Percentiles rank a stretch among this genome's conserved stretches.
Evolutionary conservation across 2,888 invertebrate genomes (phyloP).

Genomic region (Spisula solida): DNA sequence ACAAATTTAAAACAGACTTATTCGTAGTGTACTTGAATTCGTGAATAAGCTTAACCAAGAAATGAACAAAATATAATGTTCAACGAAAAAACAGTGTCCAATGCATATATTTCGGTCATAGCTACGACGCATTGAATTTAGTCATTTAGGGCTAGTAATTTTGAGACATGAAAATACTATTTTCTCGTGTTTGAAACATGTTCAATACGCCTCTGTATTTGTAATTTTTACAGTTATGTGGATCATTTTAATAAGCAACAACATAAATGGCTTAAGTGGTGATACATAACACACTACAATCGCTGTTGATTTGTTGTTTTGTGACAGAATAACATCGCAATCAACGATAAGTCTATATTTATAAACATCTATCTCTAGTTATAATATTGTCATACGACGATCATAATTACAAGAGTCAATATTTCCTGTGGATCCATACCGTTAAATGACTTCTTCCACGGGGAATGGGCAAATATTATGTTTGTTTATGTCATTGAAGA

Average conservation of each 20-base stretch:
- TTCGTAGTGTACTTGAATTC: too few relatives aligned
- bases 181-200: too few relatives aligned
- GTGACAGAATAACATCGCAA: background rate
- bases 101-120: too few relatives aligned
- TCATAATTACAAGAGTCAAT: conserved; percentile 24
- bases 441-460: background rate
- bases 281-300: conserved; percentile 24
- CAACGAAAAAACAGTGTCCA: too few relatives aligned
- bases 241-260: too few relatives aligned
- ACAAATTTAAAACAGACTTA: too few relatives aligned
- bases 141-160: too few relatives aligned
- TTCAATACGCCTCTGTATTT: background rate
- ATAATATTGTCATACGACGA: conserved; percentile 36
- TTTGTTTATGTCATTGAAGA: conserved; percentile 46
- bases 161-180: too few relatives aligned
- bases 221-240: too few relatives aligned
- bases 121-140: too few relatives aligned
- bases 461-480: conserved; percentile 4
- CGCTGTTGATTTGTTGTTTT: background rate
- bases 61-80: too few relatives aligned
- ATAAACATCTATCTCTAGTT: conserved; percentile 5
- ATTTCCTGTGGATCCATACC: conserved; percentile 13
- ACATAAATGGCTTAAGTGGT: background rate
- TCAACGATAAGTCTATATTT: background rate
- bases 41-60: too few relatives aligned